A percentile compares a stretch with the other conserved stretches of the same genome.
phyloP scores from a whole-genome alignment of 2,113 vertebrate species.

The Delphinapterus leucas region DNA sequence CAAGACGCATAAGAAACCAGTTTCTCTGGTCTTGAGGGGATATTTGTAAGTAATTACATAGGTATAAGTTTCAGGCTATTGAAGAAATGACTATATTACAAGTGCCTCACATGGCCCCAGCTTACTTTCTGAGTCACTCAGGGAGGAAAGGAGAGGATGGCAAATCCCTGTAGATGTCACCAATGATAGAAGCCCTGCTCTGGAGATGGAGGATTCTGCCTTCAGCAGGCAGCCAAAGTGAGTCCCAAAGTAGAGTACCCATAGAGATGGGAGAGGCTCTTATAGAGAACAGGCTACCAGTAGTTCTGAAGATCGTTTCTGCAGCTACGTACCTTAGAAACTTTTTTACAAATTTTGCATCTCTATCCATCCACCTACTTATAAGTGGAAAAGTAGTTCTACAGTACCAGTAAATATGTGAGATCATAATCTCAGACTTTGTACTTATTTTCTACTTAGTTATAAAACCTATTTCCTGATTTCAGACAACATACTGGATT shows the following conservation, averaged over 20 bases:
- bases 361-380: background rate
- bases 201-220: background rate
- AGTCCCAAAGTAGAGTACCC: rapidly evolving
- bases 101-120: background rate
- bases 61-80: background rate
- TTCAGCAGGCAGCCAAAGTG: background rate
- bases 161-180: rapidly evolving
- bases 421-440: background rate
- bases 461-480: background rate
- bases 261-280: background rate
- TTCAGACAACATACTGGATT: background rate
- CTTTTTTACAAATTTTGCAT: background rate
- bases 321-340: background rate
- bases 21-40: background rate
- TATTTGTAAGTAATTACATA: background rate
- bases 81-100: background rate
- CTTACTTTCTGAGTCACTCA: background rate
- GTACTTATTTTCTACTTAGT: background rate
- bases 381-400: background rate
- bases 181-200: background rate
- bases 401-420: background rate
- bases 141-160: background rate
- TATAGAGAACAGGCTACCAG: rapidly evolving
- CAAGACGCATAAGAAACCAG: background rate
- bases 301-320: background rate